These are phyloP conservation scores for Sebastes iracundus DNA, from an alignment of 2,797 vertebrate species.

Conservation along the genomic window DNA sequence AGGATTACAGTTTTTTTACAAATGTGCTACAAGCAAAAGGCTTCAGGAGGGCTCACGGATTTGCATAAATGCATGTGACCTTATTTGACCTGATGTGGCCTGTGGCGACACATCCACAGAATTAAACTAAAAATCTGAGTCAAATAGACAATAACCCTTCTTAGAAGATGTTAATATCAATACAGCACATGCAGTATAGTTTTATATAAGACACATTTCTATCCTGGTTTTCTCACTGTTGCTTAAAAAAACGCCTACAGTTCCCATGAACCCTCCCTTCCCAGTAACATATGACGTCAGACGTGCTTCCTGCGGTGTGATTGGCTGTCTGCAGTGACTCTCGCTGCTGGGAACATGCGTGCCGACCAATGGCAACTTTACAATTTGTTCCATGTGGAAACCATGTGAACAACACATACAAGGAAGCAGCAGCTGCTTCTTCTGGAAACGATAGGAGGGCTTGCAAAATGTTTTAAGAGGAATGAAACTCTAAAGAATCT, in stretches of 20 bases:
- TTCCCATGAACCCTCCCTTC: slow-evolving; percentile 70
- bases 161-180: neutral
- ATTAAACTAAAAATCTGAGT: neutral
- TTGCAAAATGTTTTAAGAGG: slow-evolving; percentile 6
- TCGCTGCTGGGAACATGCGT: slow-evolving; percentile 51
- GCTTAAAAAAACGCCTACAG: slow-evolving; percentile 53
- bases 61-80: neutral
- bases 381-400: slow-evolving; percentile 92
- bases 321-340: slow-evolving; percentile 74
- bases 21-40: neutral
- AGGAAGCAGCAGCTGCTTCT: slow-evolving; percentile 75
- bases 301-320: slow-evolving; percentile 38
- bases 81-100: neutral
- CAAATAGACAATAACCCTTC: neutral
- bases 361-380: slow-evolving; percentile 82
- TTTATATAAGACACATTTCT: neutral
- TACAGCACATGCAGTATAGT: neutral
- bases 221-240: neutral
- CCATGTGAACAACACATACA: slow-evolving; percentile 89
- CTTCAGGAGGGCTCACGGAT: neutral
- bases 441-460: slow-evolving; percentile 35
- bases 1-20: slow-evolving; percentile 7
- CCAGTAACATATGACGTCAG: slow-evolving; percentile 87
- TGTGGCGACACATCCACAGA: neutral
- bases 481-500: neutral